Percentiles rank a stretch among this genome's conserved stretches.
These are phyloP conservation scores for Saccostrea glomerata DNA, from an alignment of 1,140 invertebrate genomes.

Conservation along the genomic window DNA sequence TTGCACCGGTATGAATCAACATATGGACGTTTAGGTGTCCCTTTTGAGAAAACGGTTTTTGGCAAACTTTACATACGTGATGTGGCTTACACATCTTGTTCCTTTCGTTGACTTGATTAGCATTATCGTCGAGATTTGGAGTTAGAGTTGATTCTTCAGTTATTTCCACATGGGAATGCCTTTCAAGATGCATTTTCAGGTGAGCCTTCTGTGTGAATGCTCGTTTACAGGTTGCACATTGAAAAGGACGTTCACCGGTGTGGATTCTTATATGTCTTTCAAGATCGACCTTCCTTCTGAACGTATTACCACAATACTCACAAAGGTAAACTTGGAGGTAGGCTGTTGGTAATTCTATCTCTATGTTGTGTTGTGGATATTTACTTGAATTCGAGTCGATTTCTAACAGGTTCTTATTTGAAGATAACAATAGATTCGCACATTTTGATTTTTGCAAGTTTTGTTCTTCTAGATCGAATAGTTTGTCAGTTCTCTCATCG, in stretches of 20 bases:
- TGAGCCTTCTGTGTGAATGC: background rate
- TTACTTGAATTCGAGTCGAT: background rate
- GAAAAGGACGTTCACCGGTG: slow-evolving; percentile 80
- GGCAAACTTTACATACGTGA: slow-evolving; percentile 69
- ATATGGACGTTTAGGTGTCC: slow-evolving; percentile 67
- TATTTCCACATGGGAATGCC: background rate
- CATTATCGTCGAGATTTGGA: background rate
- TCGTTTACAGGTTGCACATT: slow-evolving; percentile 83
- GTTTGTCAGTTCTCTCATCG: background rate
- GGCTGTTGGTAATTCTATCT: background rate
- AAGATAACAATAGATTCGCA: background rate
- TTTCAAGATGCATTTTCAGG: background rate
- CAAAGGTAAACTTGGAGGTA: slow-evolving; percentile 7
- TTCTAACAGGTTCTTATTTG: background rate
- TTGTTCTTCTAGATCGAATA: background rate
- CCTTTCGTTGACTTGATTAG: background rate
- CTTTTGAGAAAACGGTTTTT: slow-evolving; percentile 85
- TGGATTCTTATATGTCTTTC: slow-evolving; percentile 96
- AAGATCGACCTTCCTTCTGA: slow-evolving; percentile 75
- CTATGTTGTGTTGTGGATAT: background rate
- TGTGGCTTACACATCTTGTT: background rate
- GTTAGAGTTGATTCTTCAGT: background rate
- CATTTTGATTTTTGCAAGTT: background rate
- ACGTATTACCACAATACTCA: background rate
- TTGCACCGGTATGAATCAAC: slow-evolving; percentile 69